Base-by-base conservation (phyloP, 2,797 vertebrate genomes). In the Sitta carolinensis region DNA sequence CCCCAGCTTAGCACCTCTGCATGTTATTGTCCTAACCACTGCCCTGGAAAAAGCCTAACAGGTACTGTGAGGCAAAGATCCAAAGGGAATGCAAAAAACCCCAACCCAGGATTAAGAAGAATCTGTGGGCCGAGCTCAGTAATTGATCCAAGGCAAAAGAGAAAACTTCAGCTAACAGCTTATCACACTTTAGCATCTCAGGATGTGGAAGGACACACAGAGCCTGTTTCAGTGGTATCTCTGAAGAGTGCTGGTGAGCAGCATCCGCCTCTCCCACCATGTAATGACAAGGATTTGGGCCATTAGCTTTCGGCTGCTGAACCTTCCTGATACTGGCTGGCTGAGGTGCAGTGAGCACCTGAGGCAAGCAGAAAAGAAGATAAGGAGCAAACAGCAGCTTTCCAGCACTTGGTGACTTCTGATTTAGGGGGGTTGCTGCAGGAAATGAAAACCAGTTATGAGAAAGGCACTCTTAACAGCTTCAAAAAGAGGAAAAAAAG, bases 281-380 rank as follows among this genome's bases (percentile, higher is more conserved):
- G 5, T 42, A 64, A 82, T 20, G 75, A 61, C 70, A 91, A 91
- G 58, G 82, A 84, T 81, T 87, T 84, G 70, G 51, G 62, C 78
- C 84, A 64, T 89, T 91, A 91, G 63, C 70, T 81, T 93, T 45
- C n/a, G 63, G 74, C 74, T 84, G 87, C 87, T 78, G 81, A 94
- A 77, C 74, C 50, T 78, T 29, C 47, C 67, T 2, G 11, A 61
- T 72, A 84, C 5, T 72, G 82, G 27, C 84, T 83, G 80, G 47
- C 93, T 85, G 34, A 77, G 61, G 66, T 47, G 74, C 52, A 62
- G 47, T 11, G 57, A 87, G 58, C 25, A 77, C 87, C 78, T 70
- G 69, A 89, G 82, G 82, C 38, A 6, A 87, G 72, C 70, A 73
- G 79, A 42, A 93, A 84, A 52, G 67, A 43, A 74, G 51, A 88